Evolutionary conservation across 2,888 invertebrate species (phyloP), one percentile per base, ranked within the genome.

Genomic region (Caenorhabditis virilis): DNA sequence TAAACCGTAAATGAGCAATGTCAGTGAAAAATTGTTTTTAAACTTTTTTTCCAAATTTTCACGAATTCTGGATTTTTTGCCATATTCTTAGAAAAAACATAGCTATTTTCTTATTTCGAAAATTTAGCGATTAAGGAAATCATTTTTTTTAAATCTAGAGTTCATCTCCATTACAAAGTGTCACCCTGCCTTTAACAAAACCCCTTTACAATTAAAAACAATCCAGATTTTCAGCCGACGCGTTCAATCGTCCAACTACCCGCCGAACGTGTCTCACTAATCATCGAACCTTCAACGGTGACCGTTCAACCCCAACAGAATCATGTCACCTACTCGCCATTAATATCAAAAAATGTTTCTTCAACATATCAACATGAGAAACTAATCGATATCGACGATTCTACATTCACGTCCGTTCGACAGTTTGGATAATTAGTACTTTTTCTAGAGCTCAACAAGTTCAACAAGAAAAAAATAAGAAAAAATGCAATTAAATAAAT

Each of bases 211-310:
- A n/a, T n/a, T n/a, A n/a, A n/a, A n/a, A n/a, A n/a, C n/a, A n/a
- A n/a, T n/a, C n/a, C 30, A 62, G 56, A 63, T 53, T 59, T 72
- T 64, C 58, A 72, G 72, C 72, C 72, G 41, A 67, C 67, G 48
- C 69, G 68, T 15, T 66, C 56, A 18, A 72, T 72, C 46, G 63
- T 64, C 41, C 60, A 67, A 55, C 53, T 69, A 36, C 72, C 72
- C 18, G 30, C 57, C 22, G 69, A 72, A 55, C 46, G 60, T 42
- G 59, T 67, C 30, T 52, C 55, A 4, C 45, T 72, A 15, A 39
- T 54, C 7, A 67, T 72, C 20, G 61, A 66, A 9, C 22, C 58
- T 6, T 49, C 51, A 16, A 49, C 54, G 15, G 43, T 49, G 1
- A 49, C 47, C 9, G 50, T 18, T 46, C 43, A 49, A 56, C 45